phyloP scores from a whole-genome alignment of 2,113 vertebrate genomes.

The Vidua macroura region DNA sequence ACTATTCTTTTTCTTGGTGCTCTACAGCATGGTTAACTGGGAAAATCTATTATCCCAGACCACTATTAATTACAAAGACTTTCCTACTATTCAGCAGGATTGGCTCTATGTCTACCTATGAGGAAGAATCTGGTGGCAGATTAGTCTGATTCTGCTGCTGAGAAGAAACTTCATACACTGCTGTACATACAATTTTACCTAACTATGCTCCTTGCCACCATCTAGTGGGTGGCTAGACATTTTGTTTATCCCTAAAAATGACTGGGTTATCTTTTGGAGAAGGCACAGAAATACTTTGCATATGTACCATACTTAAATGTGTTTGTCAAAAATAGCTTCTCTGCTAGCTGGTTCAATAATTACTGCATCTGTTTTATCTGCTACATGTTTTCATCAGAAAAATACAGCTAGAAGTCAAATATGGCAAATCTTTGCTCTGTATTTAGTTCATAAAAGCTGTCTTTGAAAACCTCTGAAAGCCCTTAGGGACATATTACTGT shows the following conservation, averaged over 20 bases:
- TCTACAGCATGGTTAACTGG: background rate
- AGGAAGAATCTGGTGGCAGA: background rate
- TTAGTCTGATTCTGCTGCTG: background rate
- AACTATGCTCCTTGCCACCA: conserved; percentile 36
- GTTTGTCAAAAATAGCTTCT: background rate
- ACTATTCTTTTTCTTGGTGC: background rate
- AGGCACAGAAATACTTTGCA: background rate
- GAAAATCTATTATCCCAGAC: background rate
- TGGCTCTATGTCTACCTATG: background rate
- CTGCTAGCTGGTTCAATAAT: background rate
- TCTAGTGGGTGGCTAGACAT: conserved; percentile 16
- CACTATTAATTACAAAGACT: background rate
- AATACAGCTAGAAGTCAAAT: background rate
- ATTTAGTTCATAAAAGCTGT: background rate
- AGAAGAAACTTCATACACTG: background rate
- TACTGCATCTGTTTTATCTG: background rate
- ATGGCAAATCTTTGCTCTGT: background rate
- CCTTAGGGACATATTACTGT: background rate
- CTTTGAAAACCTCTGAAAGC: background rate
- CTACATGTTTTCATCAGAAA: background rate
- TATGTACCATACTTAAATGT: background rate
- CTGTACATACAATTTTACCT: background rate
- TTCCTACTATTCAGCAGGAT: background rate
- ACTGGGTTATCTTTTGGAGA: background rate
- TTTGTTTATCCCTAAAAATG: background rate